Evolutionary conservation across 2,113 vertebrate genomes (phyloP).

Genomic region (Grus americana): DNA sequence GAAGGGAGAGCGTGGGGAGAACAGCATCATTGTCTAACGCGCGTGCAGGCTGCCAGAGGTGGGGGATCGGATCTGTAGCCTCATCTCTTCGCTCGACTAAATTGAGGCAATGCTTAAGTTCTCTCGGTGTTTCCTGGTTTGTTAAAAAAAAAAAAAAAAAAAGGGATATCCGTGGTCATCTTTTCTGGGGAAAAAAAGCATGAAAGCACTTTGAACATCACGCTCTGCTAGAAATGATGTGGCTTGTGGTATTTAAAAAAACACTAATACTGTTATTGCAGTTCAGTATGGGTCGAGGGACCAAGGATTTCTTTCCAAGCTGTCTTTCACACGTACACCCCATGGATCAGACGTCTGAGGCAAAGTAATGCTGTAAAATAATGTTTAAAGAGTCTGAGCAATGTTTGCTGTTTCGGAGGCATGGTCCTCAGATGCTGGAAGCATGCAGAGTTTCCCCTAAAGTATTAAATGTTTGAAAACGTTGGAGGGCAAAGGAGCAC

Average conservation of each 20-base stretch:
- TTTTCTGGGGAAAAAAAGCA: not conserved
- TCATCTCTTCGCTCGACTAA: not conserved
- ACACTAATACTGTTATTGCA: not conserved
- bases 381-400: not conserved
- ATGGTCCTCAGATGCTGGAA: slow-evolving; percentile 7
- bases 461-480: slow-evolving; percentile 33
- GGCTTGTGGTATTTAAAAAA: not conserved
- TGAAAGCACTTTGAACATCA: not conserved
- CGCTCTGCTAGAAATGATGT: not conserved
- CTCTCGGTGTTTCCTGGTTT: not conserved
- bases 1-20: not conserved
- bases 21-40: not conserved
- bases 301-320: not conserved
- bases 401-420: not conserved
- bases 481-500: slow-evolving; percentile 20
- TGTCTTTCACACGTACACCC: not conserved
- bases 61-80: not conserved
- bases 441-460: not conserved
- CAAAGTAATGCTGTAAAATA: not conserved
- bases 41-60: not conserved
- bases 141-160: not conserved
- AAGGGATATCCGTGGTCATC: not conserved
- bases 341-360: not conserved
- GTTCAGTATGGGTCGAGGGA: not conserved
- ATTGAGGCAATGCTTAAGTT: not conserved